phyloP scores from a whole-genome alignment of 2,113 vertebrate species.

The Pyrgilauda ruficollis region DNA sequence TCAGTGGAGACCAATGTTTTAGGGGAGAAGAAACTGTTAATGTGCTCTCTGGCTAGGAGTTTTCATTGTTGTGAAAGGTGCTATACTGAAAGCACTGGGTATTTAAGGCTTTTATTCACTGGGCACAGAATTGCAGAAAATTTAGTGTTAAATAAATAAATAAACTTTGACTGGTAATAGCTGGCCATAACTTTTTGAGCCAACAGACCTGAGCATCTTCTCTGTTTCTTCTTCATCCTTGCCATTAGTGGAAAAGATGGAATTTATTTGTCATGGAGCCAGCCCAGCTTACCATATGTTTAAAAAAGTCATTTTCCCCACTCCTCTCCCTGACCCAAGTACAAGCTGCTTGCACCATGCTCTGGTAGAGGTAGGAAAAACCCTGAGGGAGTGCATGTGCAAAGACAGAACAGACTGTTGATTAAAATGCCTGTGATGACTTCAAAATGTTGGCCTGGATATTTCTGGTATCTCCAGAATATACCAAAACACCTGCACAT shows the following conservation, averaged over 20 bases:
- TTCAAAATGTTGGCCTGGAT: neutral
- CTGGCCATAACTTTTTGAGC: neutral
- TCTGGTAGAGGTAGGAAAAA: slow-evolving; percentile 2
- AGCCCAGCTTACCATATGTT: neutral
- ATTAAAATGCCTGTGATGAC: neutral
- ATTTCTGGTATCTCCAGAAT: neutral
- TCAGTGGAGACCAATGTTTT: neutral
- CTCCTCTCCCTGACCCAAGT: neutral
- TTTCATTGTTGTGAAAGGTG: neutral
- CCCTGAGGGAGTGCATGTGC: neutral
- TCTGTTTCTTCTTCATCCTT: neutral
- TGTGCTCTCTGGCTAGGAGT: fast-evolving
- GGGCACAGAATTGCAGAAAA: neutral
- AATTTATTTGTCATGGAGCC: neutral
- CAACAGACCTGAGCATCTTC: neutral
- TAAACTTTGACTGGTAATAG: neutral
- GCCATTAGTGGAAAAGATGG: neutral
- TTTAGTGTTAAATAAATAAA: neutral
- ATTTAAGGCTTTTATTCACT: neutral
- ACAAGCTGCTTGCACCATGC: neutral
- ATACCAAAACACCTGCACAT: neutral
- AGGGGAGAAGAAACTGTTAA: neutral
- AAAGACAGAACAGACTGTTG: neutral
- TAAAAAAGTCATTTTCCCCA: neutral
- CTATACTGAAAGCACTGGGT: neutral